Percentiles rank a stretch among this genome's conserved stretches.
These are phyloP conservation scores for Polyommatus iphigenia DNA, from an alignment of 2,888 invertebrate species.

Conservation along the genomic window DNA sequence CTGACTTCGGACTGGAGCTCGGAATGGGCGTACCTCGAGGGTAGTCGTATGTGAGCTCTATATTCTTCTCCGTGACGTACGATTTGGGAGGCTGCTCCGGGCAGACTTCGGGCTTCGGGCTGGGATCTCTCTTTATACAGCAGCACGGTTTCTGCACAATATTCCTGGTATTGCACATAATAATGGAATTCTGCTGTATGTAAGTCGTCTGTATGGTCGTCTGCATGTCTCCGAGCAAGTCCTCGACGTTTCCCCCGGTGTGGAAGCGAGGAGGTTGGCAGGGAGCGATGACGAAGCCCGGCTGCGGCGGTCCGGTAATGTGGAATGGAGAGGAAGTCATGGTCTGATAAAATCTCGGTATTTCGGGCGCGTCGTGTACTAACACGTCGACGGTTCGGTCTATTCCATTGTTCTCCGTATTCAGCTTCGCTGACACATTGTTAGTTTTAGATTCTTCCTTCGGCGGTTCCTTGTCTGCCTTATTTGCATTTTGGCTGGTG, in stretches of 20 bases:
- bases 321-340: conserved; percentile 69
- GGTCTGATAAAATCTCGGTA: conserved; percentile 70
- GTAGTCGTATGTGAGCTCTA: conserved; percentile 75
- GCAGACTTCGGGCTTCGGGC: conserved; percentile 45
- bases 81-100: conserved; percentile 58
- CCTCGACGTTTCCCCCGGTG: conserved; percentile 84
- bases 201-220: conserved; percentile 71
- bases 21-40: conserved; percentile 68
- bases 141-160: conserved; percentile 69
- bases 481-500: conserved; percentile 44
- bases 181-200: conserved; percentile 74
- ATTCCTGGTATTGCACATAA: conserved; percentile 73
- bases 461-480: conserved; percentile 36
- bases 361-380: conserved; percentile 70
- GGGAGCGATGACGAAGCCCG: conserved; percentile 69
- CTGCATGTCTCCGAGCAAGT: conserved; percentile 84
- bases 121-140: conserved; percentile 57
- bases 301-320: conserved; percentile 63
- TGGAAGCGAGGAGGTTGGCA: conserved; percentile 69
- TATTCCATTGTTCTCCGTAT: conserved; percentile 56
- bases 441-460: conserved; percentile 45
- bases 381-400: conserved; percentile 71
- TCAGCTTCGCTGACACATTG: conserved; percentile 51
- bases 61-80: conserved; percentile 76
- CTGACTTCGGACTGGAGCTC: conserved; percentile 60